These are phyloP conservation scores for Ascidia mentula DNA, from an alignment of 23 tunicate genomes.

Conservation along the genomic window DNA sequence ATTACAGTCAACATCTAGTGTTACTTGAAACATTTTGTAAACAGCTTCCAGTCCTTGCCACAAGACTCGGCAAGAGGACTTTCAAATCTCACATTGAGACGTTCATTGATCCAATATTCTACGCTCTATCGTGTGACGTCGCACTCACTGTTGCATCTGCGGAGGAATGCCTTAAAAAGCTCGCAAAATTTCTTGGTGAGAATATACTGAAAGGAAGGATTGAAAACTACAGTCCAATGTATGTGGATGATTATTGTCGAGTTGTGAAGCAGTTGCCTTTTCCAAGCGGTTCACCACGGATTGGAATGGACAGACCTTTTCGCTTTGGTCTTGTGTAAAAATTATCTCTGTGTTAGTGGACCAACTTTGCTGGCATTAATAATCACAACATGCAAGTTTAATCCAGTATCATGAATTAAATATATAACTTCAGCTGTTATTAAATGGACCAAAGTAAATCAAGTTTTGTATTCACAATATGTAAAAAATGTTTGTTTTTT, in stretches of 20 bases:
- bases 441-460: too few relatives aligned
- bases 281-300: neutral
- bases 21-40: constrained; percentile 80
- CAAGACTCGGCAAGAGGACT: constrained; percentile 49
- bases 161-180: constrained; percentile 69
- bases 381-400: too few relatives aligned
- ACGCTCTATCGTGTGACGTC: constrained; percentile 59
- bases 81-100: constrained; percentile 72
- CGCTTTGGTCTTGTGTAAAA: neutral
- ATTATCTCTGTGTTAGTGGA: too few relatives aligned
- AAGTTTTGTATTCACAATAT: too few relatives aligned
- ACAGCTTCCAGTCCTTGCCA: constrained; percentile 75
- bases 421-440: too few relatives aligned
- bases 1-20: constrained; percentile 70
- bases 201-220: constrained; percentile 76
- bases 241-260: constrained; percentile 17
- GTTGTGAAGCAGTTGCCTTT: neutral
- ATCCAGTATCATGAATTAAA: too few relatives aligned
- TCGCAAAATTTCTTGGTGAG: constrained; percentile 71
- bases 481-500: too few relatives aligned
- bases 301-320: neutral
- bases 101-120: constrained; percentile 72
- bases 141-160: constrained; percentile 77
- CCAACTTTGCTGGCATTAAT: too few relatives aligned
- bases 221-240: constrained; percentile 37